These are phyloP conservation scores for Alfaro cultratus DNA, from an alignment of 2,797 vertebrate genomes.

Conservation along the genomic window DNA sequence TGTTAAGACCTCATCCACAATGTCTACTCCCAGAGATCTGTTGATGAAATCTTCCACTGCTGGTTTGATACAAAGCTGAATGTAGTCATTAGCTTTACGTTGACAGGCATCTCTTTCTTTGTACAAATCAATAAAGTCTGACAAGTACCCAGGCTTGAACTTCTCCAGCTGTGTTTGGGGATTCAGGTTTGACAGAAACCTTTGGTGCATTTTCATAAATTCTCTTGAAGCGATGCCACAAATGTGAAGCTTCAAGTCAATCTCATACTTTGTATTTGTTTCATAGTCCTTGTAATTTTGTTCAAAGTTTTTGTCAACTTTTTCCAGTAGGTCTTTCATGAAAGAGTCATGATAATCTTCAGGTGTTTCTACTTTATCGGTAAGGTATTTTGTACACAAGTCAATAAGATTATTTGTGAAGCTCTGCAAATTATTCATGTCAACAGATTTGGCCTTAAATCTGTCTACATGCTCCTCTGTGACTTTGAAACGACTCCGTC, in stretches of 20 bases:
- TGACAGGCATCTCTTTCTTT: constrained; percentile 54
- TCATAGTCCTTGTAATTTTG: accelerated
- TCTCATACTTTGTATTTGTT: constrained; percentile 36
- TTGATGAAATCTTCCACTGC: constrained; percentile 55
- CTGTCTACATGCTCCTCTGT: neutral
- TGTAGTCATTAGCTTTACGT: constrained; percentile 59
- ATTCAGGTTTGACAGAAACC: constrained; percentile 16
- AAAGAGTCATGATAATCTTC: constrained; percentile 43
- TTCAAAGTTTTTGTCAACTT: constrained; percentile 11
- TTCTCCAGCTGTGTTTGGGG: constrained; percentile 32
- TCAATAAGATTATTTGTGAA: constrained; percentile 8
- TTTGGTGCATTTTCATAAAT: constrained; percentile 52
- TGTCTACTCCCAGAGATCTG: constrained; percentile 59
- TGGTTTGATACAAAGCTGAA: constrained; percentile 61
- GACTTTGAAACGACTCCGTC: neutral
- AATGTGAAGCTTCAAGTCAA: constrained; percentile 63
- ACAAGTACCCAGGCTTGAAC: constrained; percentile 43
- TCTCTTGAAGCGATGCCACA: constrained; percentile 51
- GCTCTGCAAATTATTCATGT: neutral
- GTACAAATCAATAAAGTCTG: constrained; percentile 62
- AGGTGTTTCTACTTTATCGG: neutral
- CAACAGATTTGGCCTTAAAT: neutral
- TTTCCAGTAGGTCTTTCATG: constrained; percentile 38
- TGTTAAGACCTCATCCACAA: constrained; percentile 64
- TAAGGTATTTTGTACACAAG: neutral